phyloP scores from a whole-genome alignment of 1,140 invertebrate genomes.

The Oscheius sp. region DNA sequence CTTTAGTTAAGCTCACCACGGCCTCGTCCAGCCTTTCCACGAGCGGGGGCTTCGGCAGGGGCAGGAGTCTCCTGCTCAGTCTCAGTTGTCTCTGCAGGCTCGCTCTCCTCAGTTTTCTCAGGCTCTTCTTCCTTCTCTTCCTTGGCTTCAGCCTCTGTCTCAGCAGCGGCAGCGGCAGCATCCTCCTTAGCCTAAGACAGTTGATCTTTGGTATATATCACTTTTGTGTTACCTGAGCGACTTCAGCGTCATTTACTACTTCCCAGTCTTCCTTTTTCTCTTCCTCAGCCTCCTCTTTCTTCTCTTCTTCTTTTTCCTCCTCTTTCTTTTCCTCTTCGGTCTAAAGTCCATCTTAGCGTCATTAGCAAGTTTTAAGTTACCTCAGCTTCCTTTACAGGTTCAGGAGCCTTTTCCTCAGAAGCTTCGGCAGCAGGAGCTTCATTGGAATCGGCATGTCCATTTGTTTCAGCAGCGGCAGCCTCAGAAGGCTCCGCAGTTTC shows the following conservation, averaged over 20 bases:
- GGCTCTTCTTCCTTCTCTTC: slow-evolving; percentile 5
- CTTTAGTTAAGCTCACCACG: not conserved
- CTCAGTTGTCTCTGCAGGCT: slow-evolving; percentile 27
- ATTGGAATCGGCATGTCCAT: slow-evolving; percentile 14
- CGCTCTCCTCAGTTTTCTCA: slow-evolving; percentile 21
- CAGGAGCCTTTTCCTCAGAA: slow-evolving; percentile 3
- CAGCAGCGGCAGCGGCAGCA: not conserved
- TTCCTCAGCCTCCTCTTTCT: not conserved
- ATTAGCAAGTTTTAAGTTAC: not conserved
- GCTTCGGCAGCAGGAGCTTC: slow-evolving; percentile 5
- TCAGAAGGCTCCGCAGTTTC: not conserved
- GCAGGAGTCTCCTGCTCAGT: slow-evolving; percentile 2
- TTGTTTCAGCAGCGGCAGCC: not conserved
- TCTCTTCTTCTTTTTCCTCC: not conserved
- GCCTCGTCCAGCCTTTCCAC: slow-evolving; percentile 30
- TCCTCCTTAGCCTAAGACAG: not conserved
- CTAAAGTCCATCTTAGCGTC: not conserved
- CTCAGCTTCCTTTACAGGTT: slow-evolving; percentile 13
- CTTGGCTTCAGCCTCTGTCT: slow-evolving; percentile 3
- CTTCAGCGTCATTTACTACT: slow-evolving; percentile 15
- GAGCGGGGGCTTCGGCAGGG: not conserved
- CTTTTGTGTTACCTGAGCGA: not conserved
- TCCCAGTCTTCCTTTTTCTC: slow-evolving; percentile 23
- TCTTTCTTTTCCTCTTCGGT: slow-evolving; percentile 6
- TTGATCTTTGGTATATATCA: not conserved